Evolutionary conservation across 2,888 invertebrate species (phyloP).

Genomic region (Nephrotoma flavescens): DNA sequence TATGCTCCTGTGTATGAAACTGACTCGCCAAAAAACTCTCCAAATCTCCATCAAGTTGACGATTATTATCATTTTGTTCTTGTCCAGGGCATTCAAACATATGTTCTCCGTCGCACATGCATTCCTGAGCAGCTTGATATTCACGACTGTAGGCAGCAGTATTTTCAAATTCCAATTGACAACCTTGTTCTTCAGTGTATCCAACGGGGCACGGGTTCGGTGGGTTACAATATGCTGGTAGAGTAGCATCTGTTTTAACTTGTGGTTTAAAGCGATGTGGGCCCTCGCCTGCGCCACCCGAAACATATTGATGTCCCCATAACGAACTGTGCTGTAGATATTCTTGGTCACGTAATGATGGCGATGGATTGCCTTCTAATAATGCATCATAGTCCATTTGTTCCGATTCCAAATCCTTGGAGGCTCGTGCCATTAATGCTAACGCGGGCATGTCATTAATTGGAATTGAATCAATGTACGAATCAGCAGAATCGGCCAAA

Average conservation of each 20-base stretch:
- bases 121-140: constrained; percentile 83
- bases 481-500: constrained; percentile 46
- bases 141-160: constrained; percentile 89
- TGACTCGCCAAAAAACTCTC: constrained; percentile 45
- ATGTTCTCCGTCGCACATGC: constrained; percentile 96
- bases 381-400: constrained; percentile 59
- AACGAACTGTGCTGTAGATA: constrained; percentile 66
- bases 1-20: constrained; percentile 42
- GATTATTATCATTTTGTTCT: constrained; percentile 16
- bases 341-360: constrained; percentile 75
- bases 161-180: constrained; percentile 84
- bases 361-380: constrained; percentile 53
- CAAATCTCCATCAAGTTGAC: constrained; percentile 39
- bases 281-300: constrained; percentile 61
- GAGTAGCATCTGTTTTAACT: constrained; percentile 77
- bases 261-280: constrained; percentile 34
- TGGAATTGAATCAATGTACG: constrained; percentile 24
- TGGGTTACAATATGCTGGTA: constrained; percentile 98
- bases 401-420: constrained; percentile 42
- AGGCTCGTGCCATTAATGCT: constrained; percentile 36
- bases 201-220: constrained; percentile 98
- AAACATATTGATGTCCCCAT: constrained; percentile 61
- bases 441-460: constrained; percentile 23
- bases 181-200: constrained; percentile 74
- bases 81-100: constrained; percentile 79